Evolutionary conservation across 2,113 vertebrate genomes (phyloP).

Genomic region (Strix uralensis): DNA sequence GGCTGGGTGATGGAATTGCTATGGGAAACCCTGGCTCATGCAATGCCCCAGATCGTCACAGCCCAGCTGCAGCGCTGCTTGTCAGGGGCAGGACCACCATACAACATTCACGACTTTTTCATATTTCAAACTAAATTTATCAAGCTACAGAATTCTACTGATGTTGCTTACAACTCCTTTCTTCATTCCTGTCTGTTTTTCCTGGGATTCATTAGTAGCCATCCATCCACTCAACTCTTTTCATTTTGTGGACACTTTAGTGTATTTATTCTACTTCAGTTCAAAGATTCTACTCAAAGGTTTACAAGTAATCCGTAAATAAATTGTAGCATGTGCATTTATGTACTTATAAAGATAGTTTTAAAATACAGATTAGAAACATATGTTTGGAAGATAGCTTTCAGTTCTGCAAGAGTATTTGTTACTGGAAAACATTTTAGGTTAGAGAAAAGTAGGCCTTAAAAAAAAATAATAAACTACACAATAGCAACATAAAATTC

Average conservation of each 20-base stretch:
- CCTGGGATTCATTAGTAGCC: not conserved
- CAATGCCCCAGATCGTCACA: not conserved
- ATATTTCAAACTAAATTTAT: not conserved
- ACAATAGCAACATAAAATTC: not conserved
- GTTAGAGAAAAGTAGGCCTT: not conserved
- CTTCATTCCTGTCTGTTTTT: not conserved
- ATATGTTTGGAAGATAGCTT: slow-evolving; percentile 11
- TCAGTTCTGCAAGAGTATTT: not conserved
- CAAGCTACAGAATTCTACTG: not conserved
- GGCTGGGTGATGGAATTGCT: not conserved
- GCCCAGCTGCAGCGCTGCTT: not conserved
- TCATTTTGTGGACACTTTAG: not conserved
- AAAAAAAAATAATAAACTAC: not conserved
- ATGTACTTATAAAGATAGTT: not conserved
- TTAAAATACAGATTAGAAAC: not conserved
- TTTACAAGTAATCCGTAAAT: slow-evolving; percentile 35
- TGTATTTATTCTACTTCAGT: slow-evolving; percentile 10
- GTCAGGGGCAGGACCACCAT: fast-evolving
- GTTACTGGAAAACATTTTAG: not conserved
- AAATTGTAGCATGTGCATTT: slow-evolving; percentile 6
- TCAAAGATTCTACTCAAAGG: slow-evolving; percentile 1
- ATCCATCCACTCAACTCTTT: not conserved
- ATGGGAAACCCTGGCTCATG: fast-evolving
- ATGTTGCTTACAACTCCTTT: not conserved
- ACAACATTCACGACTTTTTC: not conserved